phyloP scores from a whole-genome alignment of 2,797 vertebrate species.

The Gambelia wislizenii region DNA sequence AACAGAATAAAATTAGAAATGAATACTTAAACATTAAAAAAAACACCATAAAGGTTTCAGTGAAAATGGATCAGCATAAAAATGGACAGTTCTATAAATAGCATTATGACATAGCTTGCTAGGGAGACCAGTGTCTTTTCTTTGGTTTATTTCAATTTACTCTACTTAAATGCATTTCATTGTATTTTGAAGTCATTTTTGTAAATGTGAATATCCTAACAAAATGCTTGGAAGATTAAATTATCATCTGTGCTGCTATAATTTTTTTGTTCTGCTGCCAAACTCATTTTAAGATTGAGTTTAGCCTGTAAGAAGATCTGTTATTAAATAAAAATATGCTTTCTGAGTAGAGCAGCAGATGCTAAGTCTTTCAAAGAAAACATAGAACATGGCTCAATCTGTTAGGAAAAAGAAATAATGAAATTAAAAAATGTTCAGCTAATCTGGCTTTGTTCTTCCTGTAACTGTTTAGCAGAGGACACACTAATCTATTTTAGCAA shows the following conservation, averaged over 20 bases:
- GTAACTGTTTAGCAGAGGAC: constrained; percentile 1
- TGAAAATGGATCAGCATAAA: constrained; percentile 8
- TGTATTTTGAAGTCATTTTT: constrained; percentile 12
- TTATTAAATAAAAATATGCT: constrained; percentile 39
- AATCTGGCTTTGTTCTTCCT: constrained; percentile 44
- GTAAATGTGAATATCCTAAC: background rate
- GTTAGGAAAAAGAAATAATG: constrained; percentile 18
- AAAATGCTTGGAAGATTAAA: background rate
- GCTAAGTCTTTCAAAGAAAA: constrained; percentile 40
- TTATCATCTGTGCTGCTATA: constrained; percentile 4
- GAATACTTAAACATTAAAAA: constrained; percentile 17
- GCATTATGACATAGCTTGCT: background rate
- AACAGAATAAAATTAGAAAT: constrained; percentile 37
- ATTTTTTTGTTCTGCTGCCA: constrained; percentile 4
- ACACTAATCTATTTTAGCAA: background rate
- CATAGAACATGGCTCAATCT: background rate
- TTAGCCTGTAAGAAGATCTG: background rate
- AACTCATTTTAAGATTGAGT: constrained; percentile 31
- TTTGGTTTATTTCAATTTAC: background rate
- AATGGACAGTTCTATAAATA: constrained; percentile 5
- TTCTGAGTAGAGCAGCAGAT: background rate
- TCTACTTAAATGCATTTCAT: background rate
- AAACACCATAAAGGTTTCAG: background rate
- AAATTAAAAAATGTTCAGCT: constrained; percentile 17
- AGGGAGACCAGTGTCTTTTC: background rate